Evolutionary conservation across 2,113 vertebrate genomes (phyloP).

Genomic region (Osmerus eperlanus): DNA sequence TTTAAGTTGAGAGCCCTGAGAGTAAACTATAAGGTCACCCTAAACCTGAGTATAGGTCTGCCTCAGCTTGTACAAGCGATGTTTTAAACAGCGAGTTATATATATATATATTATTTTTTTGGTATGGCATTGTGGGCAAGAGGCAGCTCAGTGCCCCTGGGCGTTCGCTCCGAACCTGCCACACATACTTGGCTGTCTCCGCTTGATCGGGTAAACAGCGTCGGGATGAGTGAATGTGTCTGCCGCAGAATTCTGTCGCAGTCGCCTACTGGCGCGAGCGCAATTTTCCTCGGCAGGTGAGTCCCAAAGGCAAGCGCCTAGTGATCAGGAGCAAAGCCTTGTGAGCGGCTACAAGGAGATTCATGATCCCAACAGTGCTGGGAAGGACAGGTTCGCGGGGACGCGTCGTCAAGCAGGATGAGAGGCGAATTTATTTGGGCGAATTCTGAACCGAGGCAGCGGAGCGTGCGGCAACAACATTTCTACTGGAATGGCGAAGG

Average conservation of each 20-base stretch:
- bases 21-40: constrained; percentile 47
- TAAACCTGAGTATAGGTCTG: constrained; percentile 1
- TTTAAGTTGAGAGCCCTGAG: constrained; percentile 31
- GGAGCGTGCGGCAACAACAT: constrained; percentile 73
- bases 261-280: constrained; percentile 49
- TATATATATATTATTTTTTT: constrained; percentile 36
- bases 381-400: constrained; percentile 70
- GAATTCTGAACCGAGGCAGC: constrained; percentile 72
- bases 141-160: constrained; percentile 57
- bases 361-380: constrained; percentile 73
- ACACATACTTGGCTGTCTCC: constrained; percentile 55
- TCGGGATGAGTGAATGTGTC: constrained; percentile 66
- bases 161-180: constrained; percentile 60
- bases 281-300: constrained; percentile 62
- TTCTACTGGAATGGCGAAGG: constrained; percentile 70
- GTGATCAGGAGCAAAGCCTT: constrained; percentile 72
- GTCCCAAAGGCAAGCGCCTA: constrained; percentile 71
- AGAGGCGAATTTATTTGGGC: constrained; percentile 76
- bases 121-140: constrained; percentile 42
- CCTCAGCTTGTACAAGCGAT: constrained; percentile 42
- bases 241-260: constrained; percentile 55
- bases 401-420: constrained; percentile 69
- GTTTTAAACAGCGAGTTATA: constrained; percentile 38
- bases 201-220: constrained; percentile 61
- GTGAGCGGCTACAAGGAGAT: constrained; percentile 74